phyloP scores from a whole-genome alignment of 2,888 invertebrate species.

The Eustalomyia histrio region DNA sequence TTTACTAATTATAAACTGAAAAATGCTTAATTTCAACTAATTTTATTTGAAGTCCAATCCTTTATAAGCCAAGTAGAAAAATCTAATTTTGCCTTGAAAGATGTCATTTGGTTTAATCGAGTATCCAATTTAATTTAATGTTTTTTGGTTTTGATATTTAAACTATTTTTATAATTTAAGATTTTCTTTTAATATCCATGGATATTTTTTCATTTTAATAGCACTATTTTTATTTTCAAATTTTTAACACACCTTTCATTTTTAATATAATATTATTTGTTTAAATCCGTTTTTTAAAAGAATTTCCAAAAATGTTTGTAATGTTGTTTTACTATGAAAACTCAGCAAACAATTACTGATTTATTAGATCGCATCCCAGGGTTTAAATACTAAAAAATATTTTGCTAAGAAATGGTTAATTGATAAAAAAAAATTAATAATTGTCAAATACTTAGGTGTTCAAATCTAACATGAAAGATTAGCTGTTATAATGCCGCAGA shows the following conservation, averaged over 20 bases:
- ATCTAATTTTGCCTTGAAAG: no score
- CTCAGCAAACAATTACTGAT: conserved; percentile 6
- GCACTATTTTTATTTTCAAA: neutral
- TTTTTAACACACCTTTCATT: conserved; percentile 28
- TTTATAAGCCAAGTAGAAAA: no score
- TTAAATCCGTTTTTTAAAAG: neutral
- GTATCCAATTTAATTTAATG: no score
- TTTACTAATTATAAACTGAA: no score
- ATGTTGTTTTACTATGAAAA: conserved; percentile 9
- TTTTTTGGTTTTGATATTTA: no score
- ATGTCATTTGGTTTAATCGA: no score
- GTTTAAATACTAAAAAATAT: neutral
- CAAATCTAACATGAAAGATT: neutral
- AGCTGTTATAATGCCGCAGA: neutral
- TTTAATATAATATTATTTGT: neutral
- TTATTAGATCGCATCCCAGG: neutral
- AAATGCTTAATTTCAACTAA: no score
- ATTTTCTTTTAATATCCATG: neutral
- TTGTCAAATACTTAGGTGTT: no score
- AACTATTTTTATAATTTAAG: neutral
- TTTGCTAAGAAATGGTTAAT: neutral
- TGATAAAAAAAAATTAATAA: conserved; percentile 3
- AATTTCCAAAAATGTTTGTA: neutral
- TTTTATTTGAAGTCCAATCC: no score
- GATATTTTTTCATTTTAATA: neutral